Base-by-base conservation (phyloP, 2,888 invertebrate genomes). In the Mactromeris polynyma region DNA sequence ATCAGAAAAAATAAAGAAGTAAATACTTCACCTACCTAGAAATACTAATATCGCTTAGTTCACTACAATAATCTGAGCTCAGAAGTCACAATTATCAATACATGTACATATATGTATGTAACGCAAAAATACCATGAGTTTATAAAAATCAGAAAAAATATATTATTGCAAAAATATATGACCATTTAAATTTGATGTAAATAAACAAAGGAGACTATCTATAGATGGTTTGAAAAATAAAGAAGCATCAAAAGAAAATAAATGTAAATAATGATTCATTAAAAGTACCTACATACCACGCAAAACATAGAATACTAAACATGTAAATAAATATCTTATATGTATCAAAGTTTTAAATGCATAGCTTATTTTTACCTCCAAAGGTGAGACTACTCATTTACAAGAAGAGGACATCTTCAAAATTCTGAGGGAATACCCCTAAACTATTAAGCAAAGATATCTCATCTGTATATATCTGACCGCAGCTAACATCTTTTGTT, bases 281-380 rank as follows among this genome's bases (percentile, higher is more conserved):
- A 64, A 64, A 64, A 64, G 26, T 64, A 64, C 26, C 26, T 58
- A 46, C 58, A 58, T 19, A 26, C 3, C 58, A 64, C n/a, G 26
- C 9, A 26, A 64, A n/a, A 26, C 4, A 26, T n/a, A 26, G 26
- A 64, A 64, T 64, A 54, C n/a, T 54, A n/a, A 64, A 51, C 51
- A 51, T 51, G 26, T 64, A 64, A 64, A 64, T 64, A 64, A n/a
- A 64, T 64, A n/a, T n/a, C n/a, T n/a, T n/a, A n/a, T n/a, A n/a
- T n/a, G n/a, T n/a, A n/a, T 11, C 58, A 26, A n/a, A 64, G n/a
- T 21, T 64, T n/a, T 64, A n/a, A 26, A 64, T 58, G n/a, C n/a
- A 58, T 58, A 58, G n/a, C 51, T 51, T 6, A 6, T 51, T 51
- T 58, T n/a, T 1, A 2, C 58, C n/a, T 9, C 58, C 58, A 64